These are phyloP conservation scores for Pachypeltis micranthus DNA, from an alignment of 1,140 invertebrate species.

Conservation along the genomic window DNA sequence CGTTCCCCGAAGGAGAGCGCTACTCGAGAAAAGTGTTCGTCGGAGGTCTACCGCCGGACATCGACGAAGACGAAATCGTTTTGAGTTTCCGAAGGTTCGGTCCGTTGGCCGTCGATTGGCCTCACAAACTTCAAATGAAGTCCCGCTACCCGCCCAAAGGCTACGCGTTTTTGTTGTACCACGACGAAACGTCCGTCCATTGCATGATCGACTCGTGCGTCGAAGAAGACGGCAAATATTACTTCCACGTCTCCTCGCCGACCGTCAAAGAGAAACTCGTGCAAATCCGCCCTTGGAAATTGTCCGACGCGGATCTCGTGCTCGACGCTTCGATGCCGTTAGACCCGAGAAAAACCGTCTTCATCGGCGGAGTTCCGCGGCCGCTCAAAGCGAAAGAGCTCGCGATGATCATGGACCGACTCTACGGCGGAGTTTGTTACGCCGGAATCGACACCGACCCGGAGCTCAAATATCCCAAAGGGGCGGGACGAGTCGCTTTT, in stretches of 20 bases:
- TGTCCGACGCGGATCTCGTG: conserved; percentile 98
- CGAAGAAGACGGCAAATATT: conserved; percentile 93
- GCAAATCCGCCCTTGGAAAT: conserved; percentile 94
- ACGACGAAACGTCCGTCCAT: conserved; percentile 95
- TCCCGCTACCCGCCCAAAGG: conserved; percentile 98
- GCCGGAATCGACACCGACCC: conserved; percentile 99
- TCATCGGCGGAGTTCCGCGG: conserved; percentile 96
- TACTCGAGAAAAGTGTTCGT: conserved; percentile 98
- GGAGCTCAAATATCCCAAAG: conserved; percentile 98
- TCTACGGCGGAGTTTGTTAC: conserved; percentile 98
- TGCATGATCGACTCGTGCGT: conserved; percentile 95
- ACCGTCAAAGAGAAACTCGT: conserved; percentile 99
- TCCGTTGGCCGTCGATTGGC: conserved; percentile 95
- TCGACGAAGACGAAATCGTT: conserved; percentile 98
- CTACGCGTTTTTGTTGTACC: conserved; percentile 81
- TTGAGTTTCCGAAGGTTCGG: conserved; percentile 94
- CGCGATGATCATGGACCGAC: conserved; percentile 96
- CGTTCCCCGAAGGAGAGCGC: conserved; percentile 51
- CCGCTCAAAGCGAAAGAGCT: conserved; percentile 52
- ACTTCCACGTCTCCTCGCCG: conserved; percentile 94
- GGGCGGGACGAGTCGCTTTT: conserved; percentile 95
- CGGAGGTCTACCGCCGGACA: conserved; percentile 93
- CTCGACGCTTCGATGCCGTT: conserved; percentile 92
- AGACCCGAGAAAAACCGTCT: conserved; percentile 96
- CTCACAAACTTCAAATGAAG: conserved; percentile 98